Evolutionary conservation across 1,140 invertebrate genomes (phyloP).

Genomic region (Anadara kagoshimensis): DNA sequence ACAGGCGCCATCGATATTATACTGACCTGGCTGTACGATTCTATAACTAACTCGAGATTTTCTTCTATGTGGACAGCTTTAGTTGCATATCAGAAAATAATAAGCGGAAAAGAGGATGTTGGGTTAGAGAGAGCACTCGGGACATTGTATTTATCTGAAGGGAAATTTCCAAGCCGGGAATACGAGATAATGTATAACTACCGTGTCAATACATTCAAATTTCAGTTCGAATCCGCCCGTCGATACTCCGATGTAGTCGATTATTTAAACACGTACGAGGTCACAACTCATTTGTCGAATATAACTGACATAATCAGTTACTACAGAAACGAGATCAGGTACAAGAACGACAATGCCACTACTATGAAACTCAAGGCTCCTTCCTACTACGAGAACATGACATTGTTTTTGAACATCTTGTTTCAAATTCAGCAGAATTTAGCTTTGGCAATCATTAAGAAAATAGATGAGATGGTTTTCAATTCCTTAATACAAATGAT

Average conservation of each 20-base stretch:
- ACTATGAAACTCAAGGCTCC: slow-evolving; percentile 15
- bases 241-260: slow-evolving; percentile 37
- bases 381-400: slow-evolving; percentile 65
- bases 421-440: slow-evolving; percentile 59
- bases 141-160: slow-evolving; percentile 52
- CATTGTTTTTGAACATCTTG: slow-evolving; percentile 59
- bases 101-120: slow-evolving; percentile 53
- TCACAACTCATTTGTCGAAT: slow-evolving; percentile 20
- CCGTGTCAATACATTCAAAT: slow-evolving; percentile 39
- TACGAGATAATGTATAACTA: slow-evolving; percentile 57
- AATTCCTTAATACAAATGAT: slow-evolving; percentile 12
- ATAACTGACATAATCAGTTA: slow-evolving; percentile 27
- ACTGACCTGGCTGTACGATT: slow-evolving; percentile 55
- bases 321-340: slow-evolving; percentile 39
- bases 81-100: slow-evolving; percentile 62
- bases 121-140: slow-evolving; percentile 62
- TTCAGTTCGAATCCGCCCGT: slow-evolving; percentile 39
- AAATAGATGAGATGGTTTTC: slow-evolving; percentile 11
- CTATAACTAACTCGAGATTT: slow-evolving; percentile 52
- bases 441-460: slow-evolving; percentile 39
- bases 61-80: slow-evolving; percentile 58
- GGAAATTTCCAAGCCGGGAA: slow-evolving; percentile 52
- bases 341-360: slow-evolving; percentile 32
- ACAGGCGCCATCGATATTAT: slow-evolving; percentile 37
- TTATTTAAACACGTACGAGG: slow-evolving; percentile 28